Evolutionary conservation across 2,888 invertebrate genomes (phyloP).

Genomic region (Drosophila paramelanica): DNA sequence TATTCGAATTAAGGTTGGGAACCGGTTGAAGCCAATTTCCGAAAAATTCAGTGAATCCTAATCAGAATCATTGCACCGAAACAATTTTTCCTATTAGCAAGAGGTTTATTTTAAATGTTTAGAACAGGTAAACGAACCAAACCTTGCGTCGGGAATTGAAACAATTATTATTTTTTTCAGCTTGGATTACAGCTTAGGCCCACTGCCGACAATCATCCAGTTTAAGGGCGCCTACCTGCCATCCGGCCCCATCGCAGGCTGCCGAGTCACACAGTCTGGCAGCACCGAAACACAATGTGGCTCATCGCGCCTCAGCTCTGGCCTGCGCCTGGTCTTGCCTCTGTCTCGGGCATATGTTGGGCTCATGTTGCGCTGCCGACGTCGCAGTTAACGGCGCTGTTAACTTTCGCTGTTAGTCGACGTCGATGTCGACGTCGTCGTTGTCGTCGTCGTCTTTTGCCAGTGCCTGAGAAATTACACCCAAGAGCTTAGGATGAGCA

Average conservation of each 20-base stretch:
- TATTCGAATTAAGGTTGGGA: too few species aligned
- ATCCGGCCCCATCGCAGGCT: conserved; percentile 16
- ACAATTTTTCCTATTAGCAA: too few species aligned
- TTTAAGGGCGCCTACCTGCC: conserved; percentile 2
- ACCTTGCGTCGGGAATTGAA: too few species aligned
- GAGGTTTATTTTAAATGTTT: too few species aligned
- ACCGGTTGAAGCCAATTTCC: too few species aligned
- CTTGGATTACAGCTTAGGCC: conserved; percentile 4
- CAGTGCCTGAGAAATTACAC: conserved; percentile 60
- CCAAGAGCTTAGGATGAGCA: conserved; percentile 66
- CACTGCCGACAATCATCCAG: conserved; percentile 33
- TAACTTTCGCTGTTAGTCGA: conserved; percentile 59
- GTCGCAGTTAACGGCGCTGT: conserved; percentile 39
- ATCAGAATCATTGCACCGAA: too few species aligned
- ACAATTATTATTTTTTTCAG: too few species aligned
- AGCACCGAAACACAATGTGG: conserved; percentile 52
- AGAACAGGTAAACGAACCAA: too few species aligned
- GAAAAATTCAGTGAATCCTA: too few species aligned
- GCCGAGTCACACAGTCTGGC: conserved; percentile 75
- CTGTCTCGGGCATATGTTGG: conserved; percentile 35
- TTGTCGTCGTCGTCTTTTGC: conserved; percentile 33
- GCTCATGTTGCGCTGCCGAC: conserved; percentile 30
- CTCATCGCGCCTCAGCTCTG: conserved; percentile 31
- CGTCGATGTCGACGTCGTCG: conserved; percentile 19
- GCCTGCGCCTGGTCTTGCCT: conserved; percentile 30